Evolutionary conservation across 1,140 invertebrate genomes (phyloP).

Genomic region (Harpegnathos saltator): DNA sequence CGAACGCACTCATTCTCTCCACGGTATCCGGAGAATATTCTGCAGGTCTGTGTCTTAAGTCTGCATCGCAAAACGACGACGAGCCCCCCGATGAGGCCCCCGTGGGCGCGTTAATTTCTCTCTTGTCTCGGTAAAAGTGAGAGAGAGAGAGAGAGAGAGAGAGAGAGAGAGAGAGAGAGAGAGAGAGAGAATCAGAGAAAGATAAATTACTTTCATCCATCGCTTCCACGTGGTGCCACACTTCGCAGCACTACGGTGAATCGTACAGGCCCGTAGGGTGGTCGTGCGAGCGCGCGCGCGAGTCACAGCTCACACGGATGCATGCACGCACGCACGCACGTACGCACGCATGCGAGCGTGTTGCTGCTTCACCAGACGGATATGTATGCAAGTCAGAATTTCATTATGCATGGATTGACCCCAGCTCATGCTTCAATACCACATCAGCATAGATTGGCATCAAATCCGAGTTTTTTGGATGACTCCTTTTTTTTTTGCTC

Average conservation of each 20-base stretch:
- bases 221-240: not conserved
- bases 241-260: not conserved
- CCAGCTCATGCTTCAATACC: conserved; percentile 71
- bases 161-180: conserved; percentile 35
- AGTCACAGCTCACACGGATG: not conserved
- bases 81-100: not conserved
- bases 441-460: conserved; percentile 79
- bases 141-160: conserved; percentile 17
- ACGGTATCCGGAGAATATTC: no score
- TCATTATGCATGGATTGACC: conserved; percentile 80
- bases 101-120: conserved; percentile 27
- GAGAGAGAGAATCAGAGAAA: no score
- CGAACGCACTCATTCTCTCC: no score
- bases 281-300: not conserved
- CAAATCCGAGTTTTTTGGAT: conserved; percentile 72
- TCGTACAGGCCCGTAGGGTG: not conserved
- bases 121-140: conserved; percentile 32
- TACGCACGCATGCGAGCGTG: not conserved
- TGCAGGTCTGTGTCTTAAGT: not conserved
- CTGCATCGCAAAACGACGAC: not conserved
- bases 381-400: conserved; percentile 74
- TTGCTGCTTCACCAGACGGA: conserved; percentile 19
- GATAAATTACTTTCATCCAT: conserved; percentile 55
- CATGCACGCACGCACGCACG: no score
- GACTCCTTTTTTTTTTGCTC: conserved; percentile 65